Conservation (phyloP, 2,113 vertebrate species). For the Circaetus cinerascens region DNA sequence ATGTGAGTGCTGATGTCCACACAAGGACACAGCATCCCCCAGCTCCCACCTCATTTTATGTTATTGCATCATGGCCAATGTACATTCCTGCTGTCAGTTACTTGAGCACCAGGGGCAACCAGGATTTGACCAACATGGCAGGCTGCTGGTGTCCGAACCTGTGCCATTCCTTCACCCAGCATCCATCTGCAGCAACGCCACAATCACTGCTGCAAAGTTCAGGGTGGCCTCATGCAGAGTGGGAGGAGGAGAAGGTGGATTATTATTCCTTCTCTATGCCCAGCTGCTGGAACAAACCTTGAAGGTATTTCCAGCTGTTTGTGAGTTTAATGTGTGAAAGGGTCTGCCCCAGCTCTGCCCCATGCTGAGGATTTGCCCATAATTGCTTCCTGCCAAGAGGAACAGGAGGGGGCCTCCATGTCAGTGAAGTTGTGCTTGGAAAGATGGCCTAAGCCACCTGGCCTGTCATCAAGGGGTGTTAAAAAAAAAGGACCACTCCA, state of each 20-base stretch:
- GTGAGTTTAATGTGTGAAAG: background rate
- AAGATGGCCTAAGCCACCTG: background rate
- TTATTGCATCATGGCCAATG: background rate
- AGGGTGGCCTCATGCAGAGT: background rate
- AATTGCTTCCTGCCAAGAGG: accelerated
- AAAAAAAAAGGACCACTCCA: background rate
- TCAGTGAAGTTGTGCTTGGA: background rate
- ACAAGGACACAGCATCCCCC: accelerated
- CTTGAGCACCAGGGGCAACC: background rate
- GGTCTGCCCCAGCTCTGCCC: background rate
- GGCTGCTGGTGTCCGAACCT: background rate
- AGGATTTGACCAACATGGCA: background rate
- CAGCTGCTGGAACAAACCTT: background rate
- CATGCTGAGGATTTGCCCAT: background rate
- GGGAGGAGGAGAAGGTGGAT: background rate
- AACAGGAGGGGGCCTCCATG: background rate
- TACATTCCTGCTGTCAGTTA: background rate
- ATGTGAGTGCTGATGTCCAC: background rate
- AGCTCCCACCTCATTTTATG: background rate
- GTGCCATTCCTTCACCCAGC: background rate
- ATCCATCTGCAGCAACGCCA: background rate
- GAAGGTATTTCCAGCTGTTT: background rate
- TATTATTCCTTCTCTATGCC: background rate
- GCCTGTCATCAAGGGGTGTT: background rate
- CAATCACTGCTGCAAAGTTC: background rate